Evolutionary conservation across 2,888 invertebrate species (phyloP), one percentile per base, ranked within the genome.

Genomic region (Endomychus coccineus): DNA sequence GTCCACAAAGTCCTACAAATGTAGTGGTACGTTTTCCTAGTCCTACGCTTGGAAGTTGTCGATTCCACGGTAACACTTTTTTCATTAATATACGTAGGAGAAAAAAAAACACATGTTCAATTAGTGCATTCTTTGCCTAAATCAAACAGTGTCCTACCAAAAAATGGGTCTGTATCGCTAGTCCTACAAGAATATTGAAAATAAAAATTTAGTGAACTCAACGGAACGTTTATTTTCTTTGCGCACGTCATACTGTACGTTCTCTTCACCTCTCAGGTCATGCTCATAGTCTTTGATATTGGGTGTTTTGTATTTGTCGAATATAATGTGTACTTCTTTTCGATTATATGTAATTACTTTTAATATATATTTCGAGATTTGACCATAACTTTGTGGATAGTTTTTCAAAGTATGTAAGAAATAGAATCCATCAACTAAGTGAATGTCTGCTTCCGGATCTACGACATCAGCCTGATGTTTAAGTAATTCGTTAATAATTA

Each of bases 121-220:
- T n/a, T n/a, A n/a, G n/a, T n/a, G n/a, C n/a, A n/a, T n/a, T n/a
- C n/a, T n/a, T n/a, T n/a, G n/a, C n/a, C n/a, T n/a, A n/a, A n/a
- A n/a, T n/a, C n/a, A n/a, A n/a, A n/a, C n/a, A n/a, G n/a, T n/a
- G n/a, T n/a, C n/a, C n/a, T n/a, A n/a, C n/a, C n/a, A n/a, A n/a
- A n/a, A n/a, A n/a, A n/a, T n/a, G n/a, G n/a, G n/a, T n/a, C n/a
- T n/a, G n/a, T n/a, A n/a, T n/a, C n/a, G n/a, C n/a, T n/a, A n/a
- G n/a, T n/a, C n/a, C n/a, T n/a, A n/a, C n/a, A n/a, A n/a, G n/a
- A n/a, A n/a, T n/a, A n/a, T n/a, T n/a, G n/a, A n/a, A n/a, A n/a
- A n/a, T n/a, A 56, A 50, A 37, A 49, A 48, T 50, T 55, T 54
- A 14, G 34, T 11, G 35, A 56, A 53, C 16, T 56, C 54, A 22